Evolutionary conservation across 1,140 invertebrate species (phyloP).

Genomic region (Triops cancriformis): DNA sequence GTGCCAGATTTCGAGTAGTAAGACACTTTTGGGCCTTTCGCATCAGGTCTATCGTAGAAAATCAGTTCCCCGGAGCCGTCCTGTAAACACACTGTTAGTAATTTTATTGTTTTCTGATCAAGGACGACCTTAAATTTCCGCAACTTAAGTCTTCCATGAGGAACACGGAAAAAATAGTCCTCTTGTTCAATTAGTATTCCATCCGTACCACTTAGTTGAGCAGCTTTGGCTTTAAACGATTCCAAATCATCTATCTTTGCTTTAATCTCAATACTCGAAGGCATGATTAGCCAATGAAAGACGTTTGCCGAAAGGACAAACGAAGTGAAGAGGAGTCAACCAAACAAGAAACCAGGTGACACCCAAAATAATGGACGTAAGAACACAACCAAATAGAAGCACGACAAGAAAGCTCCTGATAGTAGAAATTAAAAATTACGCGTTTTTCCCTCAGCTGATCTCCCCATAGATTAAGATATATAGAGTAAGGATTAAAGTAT

Average conservation of each 20-base stretch:
- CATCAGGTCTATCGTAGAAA: slow-evolving; percentile 63
- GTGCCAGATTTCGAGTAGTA: slow-evolving; percentile 53
- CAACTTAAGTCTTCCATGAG: slow-evolving; percentile 67
- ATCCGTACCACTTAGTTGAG: slow-evolving; percentile 44
- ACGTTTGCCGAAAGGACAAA: background rate
- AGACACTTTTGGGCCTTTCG: slow-evolving; percentile 58
- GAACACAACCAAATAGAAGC: no score
- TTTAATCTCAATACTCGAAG: slow-evolving; percentile 54
- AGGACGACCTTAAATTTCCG: slow-evolving; percentile 43
- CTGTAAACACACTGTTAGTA: slow-evolving; percentile 32
- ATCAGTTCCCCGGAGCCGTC: slow-evolving; percentile 56
- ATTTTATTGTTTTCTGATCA: background rate
- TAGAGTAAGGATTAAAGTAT: no score
- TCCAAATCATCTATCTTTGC: slow-evolving; percentile 49
- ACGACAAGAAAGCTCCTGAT: no score
- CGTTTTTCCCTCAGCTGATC: no score
- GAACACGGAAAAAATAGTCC: slow-evolving; percentile 65
- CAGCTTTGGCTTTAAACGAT: slow-evolving; percentile 44
- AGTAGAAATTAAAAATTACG: no score
- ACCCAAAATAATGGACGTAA: no score
- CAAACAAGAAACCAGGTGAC: no score
- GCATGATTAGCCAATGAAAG: background rate
- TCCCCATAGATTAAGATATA: no score
- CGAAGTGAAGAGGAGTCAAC: no score
- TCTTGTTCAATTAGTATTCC: slow-evolving; percentile 57